Percentiles rank a stretch among this genome's conserved stretches.
Evolutionary conservation across 2,888 invertebrate species (phyloP).

Genomic region (Beris morrisii): DNA sequence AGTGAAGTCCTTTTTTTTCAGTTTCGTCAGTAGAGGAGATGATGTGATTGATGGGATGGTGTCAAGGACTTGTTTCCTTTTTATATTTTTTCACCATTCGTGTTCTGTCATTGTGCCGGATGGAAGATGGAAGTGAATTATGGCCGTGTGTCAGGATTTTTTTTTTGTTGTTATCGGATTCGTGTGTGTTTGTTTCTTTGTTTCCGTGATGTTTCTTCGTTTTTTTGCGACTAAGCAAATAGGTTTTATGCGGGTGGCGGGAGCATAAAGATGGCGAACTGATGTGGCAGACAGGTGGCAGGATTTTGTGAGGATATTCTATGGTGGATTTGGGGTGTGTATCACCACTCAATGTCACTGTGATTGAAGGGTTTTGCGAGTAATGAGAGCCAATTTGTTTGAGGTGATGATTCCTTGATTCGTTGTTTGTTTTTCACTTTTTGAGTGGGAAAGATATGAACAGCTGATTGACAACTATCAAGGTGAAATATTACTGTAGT

Average conservation of each 20-base stretch:
- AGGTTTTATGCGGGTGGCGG: too few relatives aligned
- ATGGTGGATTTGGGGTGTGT: not conserved
- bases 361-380: constrained; percentile 22
- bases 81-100: constrained; percentile 6
- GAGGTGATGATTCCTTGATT: constrained; percentile 26
- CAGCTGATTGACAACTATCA: too few relatives aligned
- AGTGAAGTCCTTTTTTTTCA: constrained; percentile 1
- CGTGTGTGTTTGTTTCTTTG: not conserved
- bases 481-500: too few relatives aligned
- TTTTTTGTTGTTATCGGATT: not conserved
- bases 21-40: constrained; percentile 11
- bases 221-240: not conserved
- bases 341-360: constrained; percentile 13
- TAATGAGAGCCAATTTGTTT: constrained; percentile 26
- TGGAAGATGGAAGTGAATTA: constrained; percentile 23
- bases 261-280: too few relatives aligned
- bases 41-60: constrained; percentile 28
- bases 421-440: not conserved
- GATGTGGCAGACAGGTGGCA: too few relatives aligned
- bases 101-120: not conserved
- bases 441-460: too few relatives aligned
- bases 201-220: constrained; percentile 4
- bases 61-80: constrained; percentile 25
- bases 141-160: constrained; percentile 22
- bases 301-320: too few relatives aligned